Base-by-base conservation (phyloP, 2,888 invertebrate genomes). In the Ophraella communa region DNA sequence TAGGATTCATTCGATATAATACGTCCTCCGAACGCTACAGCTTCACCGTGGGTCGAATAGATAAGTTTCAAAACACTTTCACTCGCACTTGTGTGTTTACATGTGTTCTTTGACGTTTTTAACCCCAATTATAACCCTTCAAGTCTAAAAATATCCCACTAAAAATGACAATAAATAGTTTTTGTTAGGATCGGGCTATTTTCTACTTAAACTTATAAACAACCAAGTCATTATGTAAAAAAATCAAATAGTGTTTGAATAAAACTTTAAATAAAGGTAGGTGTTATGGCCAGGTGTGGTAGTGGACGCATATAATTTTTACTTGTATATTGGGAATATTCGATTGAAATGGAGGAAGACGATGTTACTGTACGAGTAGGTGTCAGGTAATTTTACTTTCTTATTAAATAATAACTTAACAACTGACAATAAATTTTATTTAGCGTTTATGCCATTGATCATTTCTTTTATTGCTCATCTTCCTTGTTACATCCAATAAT, bases 301-400 rank as follows among this genome's bases (percentile, higher is more conserved):
- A 66, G 71, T 65, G 66, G 67, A 65, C 63, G 68, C 59, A 60
- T 56, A 52, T 71, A 67, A 66, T 70, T 66, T 68, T 64, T 65
- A 65, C 54, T 71, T 69, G 68, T 62, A 72, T 74, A 70, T 71
- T 68, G 68, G 66, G 66, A 52, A 60, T 52, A 61, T 63, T 62
- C 65, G 57, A 33, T 55, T 42, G 64, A 75, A 77, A 88, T 88
- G 88, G 84, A 87, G 69, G 87, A 86, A 72, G 87, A 88, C 74
- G 89, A 90, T 79, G 86, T 87, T 76, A 87, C 88, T 74, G 90
- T 90, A 56, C 86, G 89, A 60, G 90, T 90, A 72, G 90, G 88
- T 67, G 87, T 90, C 79, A 87, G 90, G 90, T 89, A 80, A 84
- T 70, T 68, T 66, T 62, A 49, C 66, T 64, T 62, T 67, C 53